Base-by-base conservation (phyloP, 23 tunicate genomes). In the Clavelina lepadiformis region DNA sequence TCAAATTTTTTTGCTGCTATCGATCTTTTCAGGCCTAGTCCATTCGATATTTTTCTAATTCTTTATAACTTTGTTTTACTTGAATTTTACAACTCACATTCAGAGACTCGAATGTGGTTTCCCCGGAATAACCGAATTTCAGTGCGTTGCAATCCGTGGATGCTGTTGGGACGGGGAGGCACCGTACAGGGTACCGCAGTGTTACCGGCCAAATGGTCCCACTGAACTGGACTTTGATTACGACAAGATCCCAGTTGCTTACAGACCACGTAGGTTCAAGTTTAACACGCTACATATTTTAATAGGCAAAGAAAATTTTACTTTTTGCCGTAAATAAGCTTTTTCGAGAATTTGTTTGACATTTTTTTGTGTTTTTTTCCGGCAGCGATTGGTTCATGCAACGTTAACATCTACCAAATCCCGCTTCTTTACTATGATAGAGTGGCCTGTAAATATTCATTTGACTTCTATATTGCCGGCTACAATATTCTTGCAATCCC, bases 111-210 rank as follows among this genome's bases (percentile, higher is more conserved):
- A 94, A 37, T 94, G 99, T 56, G 99, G 99, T n/a, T 94, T 86
- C 65, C 99, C 99, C 0, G 99, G 99, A 35, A 80, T 94, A 31
- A 89, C 99, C 20, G 88, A 94, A 58, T 94, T 94, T 53, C 99
- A 94, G 38, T 94, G 99, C 68, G 91, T 86, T n/a, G 99, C 99
- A n/a, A 69, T 94, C 45, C 78, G 99, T 18, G 99, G 99, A 34
- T 94, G 99, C 73, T 94, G 99, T 56, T 94, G 99, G 99, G 99
- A 94, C 35, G 88, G 33, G 0, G 44, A 65, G 34, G 65, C 91
- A 1, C 67, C 91, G 2, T 67, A 38, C 69, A 59, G 82, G 64
- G 75, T 94, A n/a, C 81, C 99, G 8, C 99, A 94, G 47, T 94
- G 99, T 71, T 94, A 55, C 78, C 53, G 50, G 28, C 65, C 62